Evolutionary conservation across 2,113 vertebrate species (phyloP).

Genomic region (Lagopus muta): DNA sequence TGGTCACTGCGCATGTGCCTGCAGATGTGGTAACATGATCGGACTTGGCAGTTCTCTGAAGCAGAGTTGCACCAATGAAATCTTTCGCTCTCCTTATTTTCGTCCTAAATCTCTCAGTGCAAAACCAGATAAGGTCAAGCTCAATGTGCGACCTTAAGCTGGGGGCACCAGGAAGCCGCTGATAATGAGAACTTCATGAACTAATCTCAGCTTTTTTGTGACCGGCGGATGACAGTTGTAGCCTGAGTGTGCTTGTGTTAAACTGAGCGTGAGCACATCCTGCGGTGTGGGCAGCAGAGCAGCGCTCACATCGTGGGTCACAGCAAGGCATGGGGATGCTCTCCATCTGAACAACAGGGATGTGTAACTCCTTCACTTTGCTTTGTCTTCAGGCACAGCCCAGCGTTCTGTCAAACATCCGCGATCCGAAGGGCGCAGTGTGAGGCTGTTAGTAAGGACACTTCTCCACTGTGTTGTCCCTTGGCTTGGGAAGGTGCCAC

Average conservation of each 20-base stretch:
- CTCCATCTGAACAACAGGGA: not conserved
- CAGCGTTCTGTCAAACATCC: not conserved
- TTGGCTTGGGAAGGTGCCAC: not conserved
- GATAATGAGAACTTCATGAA: not conserved
- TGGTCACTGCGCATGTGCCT: slow-evolving; percentile 19
- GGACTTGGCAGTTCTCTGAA: slow-evolving; percentile 37
- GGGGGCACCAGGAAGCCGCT: not conserved
- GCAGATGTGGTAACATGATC: slow-evolving; percentile 64
- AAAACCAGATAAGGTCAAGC: slow-evolving; percentile 37
- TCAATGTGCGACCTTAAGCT: not conserved
- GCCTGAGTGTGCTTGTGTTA: accelerated
- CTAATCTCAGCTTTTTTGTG: accelerated
- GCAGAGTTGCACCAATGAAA: slow-evolving; percentile 5
- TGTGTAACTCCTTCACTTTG: not conserved
- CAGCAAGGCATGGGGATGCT: not conserved
- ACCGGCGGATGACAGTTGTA: not conserved
- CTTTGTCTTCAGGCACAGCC: not conserved
- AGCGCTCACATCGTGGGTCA: accelerated
- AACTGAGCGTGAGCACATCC: not conserved
- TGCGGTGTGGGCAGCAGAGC: not conserved
- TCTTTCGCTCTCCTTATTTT: slow-evolving; percentile 13
- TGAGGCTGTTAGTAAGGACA: not conserved
- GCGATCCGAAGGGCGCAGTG: not conserved
- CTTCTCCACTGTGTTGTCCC: not conserved
- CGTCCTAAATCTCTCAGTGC: not conserved